Evolutionary conservation across 2,797 vertebrate species (phyloP).

Genomic region (Gouania willdenowi): DNA sequence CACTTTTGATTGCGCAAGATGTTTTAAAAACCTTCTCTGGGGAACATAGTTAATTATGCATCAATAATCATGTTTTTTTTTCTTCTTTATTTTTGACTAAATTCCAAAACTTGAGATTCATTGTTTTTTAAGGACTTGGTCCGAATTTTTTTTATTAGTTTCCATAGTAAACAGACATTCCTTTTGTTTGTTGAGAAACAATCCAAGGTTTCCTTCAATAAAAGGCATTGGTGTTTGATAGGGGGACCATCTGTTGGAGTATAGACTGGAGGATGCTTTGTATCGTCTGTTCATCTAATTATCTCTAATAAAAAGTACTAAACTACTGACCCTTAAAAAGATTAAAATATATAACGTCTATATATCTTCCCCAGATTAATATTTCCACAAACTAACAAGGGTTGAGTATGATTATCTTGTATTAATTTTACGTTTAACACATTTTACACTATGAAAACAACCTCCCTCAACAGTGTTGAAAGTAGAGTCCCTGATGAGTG

Average conservation of each 20-base stretch:
- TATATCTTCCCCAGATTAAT: too few relatives aligned
- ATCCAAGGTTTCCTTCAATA: constrained; percentile 61
- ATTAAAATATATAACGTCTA: too few relatives aligned
- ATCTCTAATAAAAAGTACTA: constrained; percentile 86
- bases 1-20: constrained; percentile 61
- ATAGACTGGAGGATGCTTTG: constrained; percentile 79
- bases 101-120: constrained; percentile 62
- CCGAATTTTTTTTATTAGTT: constrained; percentile 50
- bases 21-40: constrained; percentile 55
- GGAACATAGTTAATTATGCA: constrained; percentile 40
- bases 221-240: constrained; percentile 49
- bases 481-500: constrained; percentile 39
- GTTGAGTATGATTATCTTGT: too few relatives aligned
- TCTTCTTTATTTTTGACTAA: constrained; percentile 52
- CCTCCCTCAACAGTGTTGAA: too few relatives aligned
- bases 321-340: constrained; percentile 64
- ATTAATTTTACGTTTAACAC: too few relatives aligned
- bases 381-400: too few relatives aligned
- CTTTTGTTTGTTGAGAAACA: constrained; percentile 62
- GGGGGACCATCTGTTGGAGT: constrained; percentile 61
- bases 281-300: constrained; percentile 85
- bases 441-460: too few relatives aligned
- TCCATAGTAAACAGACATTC: constrained; percentile 75
- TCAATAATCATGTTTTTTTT: constrained; percentile 10
- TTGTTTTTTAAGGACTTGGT: constrained; percentile 64